phyloP scores from a whole-genome alignment of 1,140 invertebrate genomes.

The Eulimnadia texana region DNA sequence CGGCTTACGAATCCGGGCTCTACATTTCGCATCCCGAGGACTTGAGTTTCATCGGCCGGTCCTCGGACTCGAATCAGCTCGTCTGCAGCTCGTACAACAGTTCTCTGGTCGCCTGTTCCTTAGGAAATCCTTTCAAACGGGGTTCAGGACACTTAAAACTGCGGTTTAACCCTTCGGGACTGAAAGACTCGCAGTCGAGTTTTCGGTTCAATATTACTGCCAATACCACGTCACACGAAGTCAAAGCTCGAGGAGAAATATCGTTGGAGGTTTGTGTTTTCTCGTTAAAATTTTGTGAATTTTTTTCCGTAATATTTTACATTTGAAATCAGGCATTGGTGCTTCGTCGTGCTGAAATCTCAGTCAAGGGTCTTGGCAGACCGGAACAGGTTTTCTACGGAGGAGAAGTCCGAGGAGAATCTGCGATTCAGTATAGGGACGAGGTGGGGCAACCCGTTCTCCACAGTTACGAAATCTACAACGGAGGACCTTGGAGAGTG shows the following conservation, averaged over 20 bases:
- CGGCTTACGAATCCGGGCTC: conserved; percentile 78
- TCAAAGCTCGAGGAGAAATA: conserved; percentile 37
- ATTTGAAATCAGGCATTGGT: conserved; percentile 42
- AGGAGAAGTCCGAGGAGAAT: conserved; percentile 46
- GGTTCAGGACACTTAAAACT: conserved; percentile 41
- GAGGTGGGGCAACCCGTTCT: conserved; percentile 69
- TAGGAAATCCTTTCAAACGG: conserved; percentile 78
- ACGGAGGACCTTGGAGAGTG: conserved; percentile 73
- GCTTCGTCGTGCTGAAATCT: conserved; percentile 63
- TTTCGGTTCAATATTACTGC: conserved; percentile 55
- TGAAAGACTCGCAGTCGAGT: conserved; percentile 49
- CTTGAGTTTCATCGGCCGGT: conserved; percentile 59
- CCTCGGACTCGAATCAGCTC: conserved; percentile 26
- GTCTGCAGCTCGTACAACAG: conserved; percentile 45
- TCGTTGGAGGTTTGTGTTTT: conserved; percentile 20
- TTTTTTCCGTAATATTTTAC: not conserved
- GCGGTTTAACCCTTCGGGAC: conserved; percentile 58
- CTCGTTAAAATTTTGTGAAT: not conserved
- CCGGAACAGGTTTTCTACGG: conserved; percentile 74
- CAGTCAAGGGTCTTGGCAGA: conserved; percentile 47
- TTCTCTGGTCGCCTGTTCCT: conserved; percentile 56
- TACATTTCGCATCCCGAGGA: conserved; percentile 60
- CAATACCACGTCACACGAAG: conserved; percentile 69
- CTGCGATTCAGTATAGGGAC: conserved; percentile 61
- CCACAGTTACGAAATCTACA: conserved; percentile 75